Evolutionary conservation across 2,888 invertebrate species (phyloP), one percentile per base, ranked within the genome.

Genomic region (Phrixothrix hirtus): DNA sequence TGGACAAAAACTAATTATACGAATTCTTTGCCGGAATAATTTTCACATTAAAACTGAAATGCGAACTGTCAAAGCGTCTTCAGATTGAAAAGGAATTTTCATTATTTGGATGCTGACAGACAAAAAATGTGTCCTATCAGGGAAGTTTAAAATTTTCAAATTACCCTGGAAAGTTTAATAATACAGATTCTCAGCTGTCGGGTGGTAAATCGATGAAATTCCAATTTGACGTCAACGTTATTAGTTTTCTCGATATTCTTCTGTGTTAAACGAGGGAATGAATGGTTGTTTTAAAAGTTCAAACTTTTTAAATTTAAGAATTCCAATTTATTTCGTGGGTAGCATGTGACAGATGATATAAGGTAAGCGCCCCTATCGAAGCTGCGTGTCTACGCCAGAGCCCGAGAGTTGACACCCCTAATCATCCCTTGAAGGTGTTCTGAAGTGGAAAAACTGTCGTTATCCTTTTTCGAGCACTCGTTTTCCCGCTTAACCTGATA

Each of bases 171-270:
- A 58, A 56, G 43, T 64, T 65, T 64, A 63, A 66, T 66, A 66
- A 66, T 61, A 61, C 60, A 61, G 60, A 64, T 62, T 64, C 62
- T 60, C 60, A 57, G 46, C 60, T 60, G 64, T 59, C 65, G 63
- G 61, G 61, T 60, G 63, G 57, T 55, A 58, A 67, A 68, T 66
- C 67, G 65, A 68, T 68, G 68, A 66, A 68, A 68, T 68, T 67
- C 68, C 65, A 68, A 68, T 68, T 68, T 68, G 65, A 64, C 64
- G 63, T 65, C 63, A 58, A 62, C 65, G 66, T 67, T 66, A 68
- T 68, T 68, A 66, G 55, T 55, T 59, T 53, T 54, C 55, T 50
- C 50, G 50, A 55, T 58, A 60, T 60, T 58, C 58, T 59, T 61
- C 56, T 55, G 59, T 59, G 59, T 61, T 62, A 59, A 56, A 60